These are phyloP conservation scores for Manis crassicaudata DNA, from an alignment of 2,797 vertebrate genomes.

Conservation along the genomic window DNA sequence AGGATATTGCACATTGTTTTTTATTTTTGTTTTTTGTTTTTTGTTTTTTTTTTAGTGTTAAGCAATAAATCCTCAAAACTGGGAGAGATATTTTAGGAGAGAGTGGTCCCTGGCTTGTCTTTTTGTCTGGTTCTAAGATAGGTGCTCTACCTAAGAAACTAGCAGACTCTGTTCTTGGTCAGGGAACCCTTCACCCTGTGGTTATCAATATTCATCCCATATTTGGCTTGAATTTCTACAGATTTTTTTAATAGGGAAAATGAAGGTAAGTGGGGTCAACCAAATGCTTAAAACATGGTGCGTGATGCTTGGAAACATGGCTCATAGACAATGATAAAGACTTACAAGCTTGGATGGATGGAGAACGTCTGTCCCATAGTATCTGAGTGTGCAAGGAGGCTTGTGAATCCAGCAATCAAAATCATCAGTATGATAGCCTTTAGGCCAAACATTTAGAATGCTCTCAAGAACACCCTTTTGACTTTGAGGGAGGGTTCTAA, in stretches of 20 bases:
- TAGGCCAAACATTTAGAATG: neutral
- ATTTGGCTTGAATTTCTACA: neutral
- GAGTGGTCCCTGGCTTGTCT: neutral
- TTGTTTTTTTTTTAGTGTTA: neutral
- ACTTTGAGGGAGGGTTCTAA: neutral
- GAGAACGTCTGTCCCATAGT: neutral
- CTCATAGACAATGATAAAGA: neutral
- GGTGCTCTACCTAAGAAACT: neutral
- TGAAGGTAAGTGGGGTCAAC: neutral
- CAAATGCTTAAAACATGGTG: constrained; percentile 30
- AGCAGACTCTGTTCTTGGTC: neutral
- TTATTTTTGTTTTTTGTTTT: no score
- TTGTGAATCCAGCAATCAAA: neutral
- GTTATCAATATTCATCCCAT: neutral
- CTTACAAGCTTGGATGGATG: neutral
- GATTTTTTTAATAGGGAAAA: neutral
- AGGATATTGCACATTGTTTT: neutral
- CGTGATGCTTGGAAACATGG: neutral
- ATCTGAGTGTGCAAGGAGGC: neutral
- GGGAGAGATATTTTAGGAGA: neutral
- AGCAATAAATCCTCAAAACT: neutral
- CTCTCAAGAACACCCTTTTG: neutral
- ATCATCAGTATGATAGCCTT: neutral
- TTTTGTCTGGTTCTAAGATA: neutral
- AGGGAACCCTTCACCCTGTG: neutral